Conservation (phyloP, 2,888 invertebrate genomes). For the Noctua pronuba region DNA sequence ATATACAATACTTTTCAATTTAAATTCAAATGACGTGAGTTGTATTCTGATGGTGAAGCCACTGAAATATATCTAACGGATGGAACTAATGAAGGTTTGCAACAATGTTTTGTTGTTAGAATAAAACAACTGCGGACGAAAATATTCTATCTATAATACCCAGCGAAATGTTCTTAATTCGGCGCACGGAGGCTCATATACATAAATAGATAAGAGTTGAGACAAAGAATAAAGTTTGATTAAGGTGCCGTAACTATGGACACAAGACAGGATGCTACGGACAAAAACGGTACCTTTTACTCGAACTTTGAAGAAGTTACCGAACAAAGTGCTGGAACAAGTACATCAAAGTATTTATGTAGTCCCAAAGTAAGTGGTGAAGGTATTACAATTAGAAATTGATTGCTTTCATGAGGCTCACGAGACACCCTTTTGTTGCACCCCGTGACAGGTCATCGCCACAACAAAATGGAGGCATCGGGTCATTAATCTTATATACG, state of each 20-base stretch:
- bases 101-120: conserved; percentile 9
- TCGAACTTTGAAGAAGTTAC: conserved; percentile 43
- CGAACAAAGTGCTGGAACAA: conserved; percentile 25
- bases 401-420: conserved; percentile 69
- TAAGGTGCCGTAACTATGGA: conserved; percentile 30
- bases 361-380: conserved; percentile 26
- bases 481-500: conserved; percentile 88
- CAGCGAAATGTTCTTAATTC: conserved; percentile 36
- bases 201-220: conserved; percentile 29
- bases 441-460: conserved; percentile 80
- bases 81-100: conserved; percentile 3
- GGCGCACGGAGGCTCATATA: conserved; percentile 16
- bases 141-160: conserved; percentile 37
- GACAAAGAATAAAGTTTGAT: conserved; percentile 51
- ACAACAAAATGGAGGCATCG: conserved; percentile 76
- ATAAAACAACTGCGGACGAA: conserved; percentile 10
- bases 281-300: conserved; percentile 43
- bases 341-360: conserved; percentile 40
- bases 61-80: not conserved
- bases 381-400: conserved; percentile 72
- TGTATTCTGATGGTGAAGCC: not conserved
- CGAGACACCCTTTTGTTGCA: conserved; percentile 77
- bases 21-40: conserved; percentile 19
- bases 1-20: not conserved
- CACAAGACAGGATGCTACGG: conserved; percentile 16